These are phyloP conservation scores for Cheirogaleus major DNA, from an alignment of 2,797 vertebrate genomes.

Conservation along the genomic window DNA sequence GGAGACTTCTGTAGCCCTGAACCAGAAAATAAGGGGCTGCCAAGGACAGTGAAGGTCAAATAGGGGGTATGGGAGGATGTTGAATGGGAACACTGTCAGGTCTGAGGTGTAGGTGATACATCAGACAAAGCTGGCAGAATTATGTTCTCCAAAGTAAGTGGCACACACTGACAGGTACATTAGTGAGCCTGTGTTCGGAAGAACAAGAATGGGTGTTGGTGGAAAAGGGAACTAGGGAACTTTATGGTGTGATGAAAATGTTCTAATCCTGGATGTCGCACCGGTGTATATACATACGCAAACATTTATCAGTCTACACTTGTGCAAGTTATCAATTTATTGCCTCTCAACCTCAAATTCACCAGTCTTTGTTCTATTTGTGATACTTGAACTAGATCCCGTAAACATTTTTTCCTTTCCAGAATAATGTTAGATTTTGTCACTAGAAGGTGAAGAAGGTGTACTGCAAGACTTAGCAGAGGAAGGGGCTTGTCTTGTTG, in stretches of 20 bases:
- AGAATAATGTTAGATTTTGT: neutral
- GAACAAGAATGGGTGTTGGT: no score
- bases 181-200: neutral
- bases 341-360: neutral
- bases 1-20: neutral
- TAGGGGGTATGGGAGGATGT: no score
- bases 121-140: neutral
- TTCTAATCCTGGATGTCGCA: neutral
- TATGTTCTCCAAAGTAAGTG: neutral
- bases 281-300: fast-evolving
- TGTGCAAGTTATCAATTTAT: fast-evolving
- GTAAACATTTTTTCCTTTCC: neutral
- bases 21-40: neutral
- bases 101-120: neutral
- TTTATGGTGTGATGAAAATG: neutral
- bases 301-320: no score
- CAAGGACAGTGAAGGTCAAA: neutral
- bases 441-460: neutral
- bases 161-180: neutral
- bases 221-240: neutral
- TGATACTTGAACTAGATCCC: neutral
- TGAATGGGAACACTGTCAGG: neutral
- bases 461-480: neutral
- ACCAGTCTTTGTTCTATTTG: neutral
- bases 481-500: neutral